These are phyloP conservation scores for Drosophila lowei DNA, from an alignment of 1,140 invertebrate species.

Conservation along the genomic window DNA sequence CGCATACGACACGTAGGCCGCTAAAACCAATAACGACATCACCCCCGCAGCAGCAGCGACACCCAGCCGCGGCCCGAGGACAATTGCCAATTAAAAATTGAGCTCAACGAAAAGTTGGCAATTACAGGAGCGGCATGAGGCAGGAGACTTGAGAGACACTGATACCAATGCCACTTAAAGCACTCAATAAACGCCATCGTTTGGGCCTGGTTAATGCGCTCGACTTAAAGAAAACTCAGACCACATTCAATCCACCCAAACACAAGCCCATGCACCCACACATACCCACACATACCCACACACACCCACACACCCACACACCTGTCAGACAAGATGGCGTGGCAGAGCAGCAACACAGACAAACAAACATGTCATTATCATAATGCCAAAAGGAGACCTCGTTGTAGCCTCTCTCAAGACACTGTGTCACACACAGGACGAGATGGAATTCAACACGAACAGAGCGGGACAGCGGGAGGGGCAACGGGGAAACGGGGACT, in stretches of 20 bases:
- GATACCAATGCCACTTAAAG: slow-evolving; percentile 34
- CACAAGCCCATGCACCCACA: slow-evolving; percentile 36
- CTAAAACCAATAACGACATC: slow-evolving; percentile 7
- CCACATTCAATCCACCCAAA: slow-evolving; percentile 1
- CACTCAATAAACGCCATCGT: slow-evolving; percentile 75
- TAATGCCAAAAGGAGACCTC: slow-evolving; percentile 62
- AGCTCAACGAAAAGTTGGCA: slow-evolving; percentile 41
- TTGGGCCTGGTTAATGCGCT: slow-evolving; percentile 51
- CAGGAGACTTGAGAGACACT: slow-evolving; percentile 53
- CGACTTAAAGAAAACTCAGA: slow-evolving; percentile 56
- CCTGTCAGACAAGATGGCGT: slow-evolving; percentile 39
- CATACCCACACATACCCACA: background rate
- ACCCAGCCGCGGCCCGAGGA: slow-evolving; percentile 32
- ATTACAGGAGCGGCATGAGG: slow-evolving; percentile 33
- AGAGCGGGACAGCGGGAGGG: slow-evolving; percentile 13
- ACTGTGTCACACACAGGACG: slow-evolving; percentile 40
- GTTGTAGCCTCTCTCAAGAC: slow-evolving; percentile 47
- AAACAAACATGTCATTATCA: slow-evolving; percentile 80
- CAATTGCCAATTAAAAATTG: slow-evolving; percentile 76
- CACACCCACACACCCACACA: slow-evolving; percentile 16
- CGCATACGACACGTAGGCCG: slow-evolving; percentile 73
- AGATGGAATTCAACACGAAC: background rate
- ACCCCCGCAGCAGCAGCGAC: background rate
- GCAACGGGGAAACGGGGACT: no score
- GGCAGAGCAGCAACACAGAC: slow-evolving; percentile 28